Conservation (phyloP, 2,888 invertebrate species). For the Pyrocoelia pectoralis region DNA sequence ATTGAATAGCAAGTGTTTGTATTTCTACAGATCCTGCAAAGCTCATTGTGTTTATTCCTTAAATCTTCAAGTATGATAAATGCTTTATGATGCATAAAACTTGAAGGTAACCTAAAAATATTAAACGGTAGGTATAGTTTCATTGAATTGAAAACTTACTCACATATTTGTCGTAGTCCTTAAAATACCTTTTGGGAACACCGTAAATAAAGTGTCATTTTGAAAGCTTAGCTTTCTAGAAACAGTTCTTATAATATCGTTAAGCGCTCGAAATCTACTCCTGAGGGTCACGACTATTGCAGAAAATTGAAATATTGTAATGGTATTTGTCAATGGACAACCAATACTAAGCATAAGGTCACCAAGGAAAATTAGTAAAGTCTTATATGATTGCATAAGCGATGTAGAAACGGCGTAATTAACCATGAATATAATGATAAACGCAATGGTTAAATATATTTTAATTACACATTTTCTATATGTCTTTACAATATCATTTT, state of each 20-base stretch:
- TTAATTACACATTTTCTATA: not conserved
- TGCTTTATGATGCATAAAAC: not conserved
- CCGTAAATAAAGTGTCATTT: not conserved
- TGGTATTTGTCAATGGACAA: not conserved
- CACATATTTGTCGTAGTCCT: not conserved
- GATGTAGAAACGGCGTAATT: not conserved
- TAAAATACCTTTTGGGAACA: not conserved
- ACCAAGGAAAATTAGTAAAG: not conserved
- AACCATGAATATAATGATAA: not conserved
- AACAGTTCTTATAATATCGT: not conserved
- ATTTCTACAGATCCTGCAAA: not conserved
- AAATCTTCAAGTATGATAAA: constrained; percentile 7
- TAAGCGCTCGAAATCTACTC: not conserved
- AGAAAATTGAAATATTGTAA: not conserved
- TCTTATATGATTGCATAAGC: not conserved
- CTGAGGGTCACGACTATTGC: not conserved
- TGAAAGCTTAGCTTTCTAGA: not conserved
- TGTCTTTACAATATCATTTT: not conserved
- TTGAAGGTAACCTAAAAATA: constrained; percentile 3
- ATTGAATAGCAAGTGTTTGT: constrained; percentile 1
- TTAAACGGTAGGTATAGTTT: not conserved
- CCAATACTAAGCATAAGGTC: not conserved
- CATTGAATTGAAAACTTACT: not conserved
- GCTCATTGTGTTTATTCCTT: constrained; percentile 7
- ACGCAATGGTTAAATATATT: not conserved